Percentiles rank a stretch among this genome's conserved stretches.
Conservation (phyloP, 2,888 invertebrate species). For the Amphiduros pacificus region DNA sequence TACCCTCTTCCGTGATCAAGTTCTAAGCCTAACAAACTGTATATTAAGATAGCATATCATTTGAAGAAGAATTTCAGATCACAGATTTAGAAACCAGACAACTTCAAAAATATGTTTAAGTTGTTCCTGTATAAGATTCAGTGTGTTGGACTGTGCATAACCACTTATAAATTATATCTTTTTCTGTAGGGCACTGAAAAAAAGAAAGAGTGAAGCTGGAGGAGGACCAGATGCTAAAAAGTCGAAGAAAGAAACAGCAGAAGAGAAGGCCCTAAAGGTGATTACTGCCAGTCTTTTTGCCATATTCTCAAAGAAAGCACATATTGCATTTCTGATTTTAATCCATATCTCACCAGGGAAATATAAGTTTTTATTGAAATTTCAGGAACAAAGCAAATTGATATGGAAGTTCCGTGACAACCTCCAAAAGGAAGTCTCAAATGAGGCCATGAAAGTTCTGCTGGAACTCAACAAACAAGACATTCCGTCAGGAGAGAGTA, state of each 20-base stretch:
- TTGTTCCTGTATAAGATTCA: too few species aligned
- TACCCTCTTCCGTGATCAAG: too few species aligned
- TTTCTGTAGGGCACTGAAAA: constrained; percentile 36
- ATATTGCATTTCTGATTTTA: too few species aligned
- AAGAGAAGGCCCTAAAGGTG: constrained; percentile 50
- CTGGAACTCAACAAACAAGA: constrained; percentile 75
- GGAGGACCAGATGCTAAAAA: constrained; percentile 40
- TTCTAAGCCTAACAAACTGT: too few species aligned
- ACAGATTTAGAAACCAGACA: too few species aligned
- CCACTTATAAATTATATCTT: background rate
- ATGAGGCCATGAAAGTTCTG: constrained; percentile 68
- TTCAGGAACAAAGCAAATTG: constrained; percentile 72
- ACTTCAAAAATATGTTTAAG: too few species aligned
- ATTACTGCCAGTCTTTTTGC: background rate
- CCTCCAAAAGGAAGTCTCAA: constrained; percentile 66
- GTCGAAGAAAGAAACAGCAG: constrained; percentile 37
- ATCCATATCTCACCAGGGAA: too few species aligned
- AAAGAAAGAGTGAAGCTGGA: constrained; percentile 41
- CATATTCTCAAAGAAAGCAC: too few species aligned
- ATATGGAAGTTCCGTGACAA: constrained; percentile 72
- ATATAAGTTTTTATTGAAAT: background rate
- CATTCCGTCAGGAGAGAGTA: constrained; percentile 69
- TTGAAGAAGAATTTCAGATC: too few species aligned
- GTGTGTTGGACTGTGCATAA: background rate
- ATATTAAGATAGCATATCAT: too few species aligned